Conservation (phyloP, 2,888 invertebrate species). For the Drymonia ruficornis region DNA sequence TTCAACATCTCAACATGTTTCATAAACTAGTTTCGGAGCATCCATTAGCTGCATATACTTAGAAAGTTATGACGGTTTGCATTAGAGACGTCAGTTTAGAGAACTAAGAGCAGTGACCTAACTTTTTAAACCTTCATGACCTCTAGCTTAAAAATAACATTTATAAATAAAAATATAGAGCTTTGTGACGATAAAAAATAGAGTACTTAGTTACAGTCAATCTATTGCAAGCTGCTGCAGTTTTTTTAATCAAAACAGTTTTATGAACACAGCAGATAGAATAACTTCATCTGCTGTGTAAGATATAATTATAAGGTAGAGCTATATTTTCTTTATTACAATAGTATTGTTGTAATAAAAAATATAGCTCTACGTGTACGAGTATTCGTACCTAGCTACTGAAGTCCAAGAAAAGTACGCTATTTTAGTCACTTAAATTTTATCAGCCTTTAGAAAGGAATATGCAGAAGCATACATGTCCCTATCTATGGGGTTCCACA, state of each 20-base stretch:
- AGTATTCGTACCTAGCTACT: too few relatives aligned
- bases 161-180: not conserved
- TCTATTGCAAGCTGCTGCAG: not conserved
- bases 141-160: conserved; percentile 4
- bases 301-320: too few relatives aligned
- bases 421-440: too few relatives aligned
- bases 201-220: not conserved
- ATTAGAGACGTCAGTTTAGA: conserved; percentile 3
- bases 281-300: too few relatives aligned
- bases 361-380: too few relatives aligned
- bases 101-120: not conserved
- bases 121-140: conserved; percentile 15
- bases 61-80: not conserved
- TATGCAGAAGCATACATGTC: too few relatives aligned
- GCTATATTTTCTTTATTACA: too few relatives aligned
- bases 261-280: too few relatives aligned
- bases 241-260: not conserved
- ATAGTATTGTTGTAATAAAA: too few relatives aligned
- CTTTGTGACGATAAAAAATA: not conserved
- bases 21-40: not conserved
- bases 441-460: too few relatives aligned
- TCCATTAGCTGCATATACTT: conserved; percentile 5
- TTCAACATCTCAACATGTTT: conserved; percentile 4
- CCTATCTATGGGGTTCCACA: not conserved
- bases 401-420: too few relatives aligned